These are phyloP conservation scores for Pteropus alecto DNA, from an alignment of 2,113 vertebrate genomes.

Conservation along the genomic window DNA sequence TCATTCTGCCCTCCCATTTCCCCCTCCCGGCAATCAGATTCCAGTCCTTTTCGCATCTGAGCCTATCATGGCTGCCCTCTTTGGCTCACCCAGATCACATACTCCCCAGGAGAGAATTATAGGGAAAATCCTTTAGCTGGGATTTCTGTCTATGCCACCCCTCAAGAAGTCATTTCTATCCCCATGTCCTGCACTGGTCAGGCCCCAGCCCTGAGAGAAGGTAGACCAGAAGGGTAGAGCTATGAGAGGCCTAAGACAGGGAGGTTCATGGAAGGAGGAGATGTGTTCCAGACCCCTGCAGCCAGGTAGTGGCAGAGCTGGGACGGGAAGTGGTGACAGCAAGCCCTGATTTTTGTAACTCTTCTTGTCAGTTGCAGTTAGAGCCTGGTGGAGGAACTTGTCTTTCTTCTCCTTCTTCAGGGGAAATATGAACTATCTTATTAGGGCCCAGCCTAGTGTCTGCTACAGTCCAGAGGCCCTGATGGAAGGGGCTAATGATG, in stretches of 20 bases:
- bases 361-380: slow-evolving; percentile 13
- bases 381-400: slow-evolving; percentile 33
- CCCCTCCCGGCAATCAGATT: neutral
- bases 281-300: neutral
- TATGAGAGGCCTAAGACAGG: neutral
- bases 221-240: neutral
- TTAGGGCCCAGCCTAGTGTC: neutral
- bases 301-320: neutral
- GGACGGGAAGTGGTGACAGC: neutral
- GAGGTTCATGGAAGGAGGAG: neutral
- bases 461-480: neutral
- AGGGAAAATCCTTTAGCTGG: neutral
- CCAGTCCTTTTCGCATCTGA: neutral
- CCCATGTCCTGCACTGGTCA: neutral
- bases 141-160: neutral
- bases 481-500: neutral
- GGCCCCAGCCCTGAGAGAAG: neutral
- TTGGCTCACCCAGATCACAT: neutral
- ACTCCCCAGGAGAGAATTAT: neutral
- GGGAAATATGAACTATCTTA: neutral
- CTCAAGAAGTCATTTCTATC: neutral
- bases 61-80: neutral
- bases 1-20: neutral
- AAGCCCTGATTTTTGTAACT: slow-evolving; percentile 20
- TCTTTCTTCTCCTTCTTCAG: slow-evolving; percentile 54